A percentile compares a stretch with the other conserved stretches of the same genome.
phyloP scores from a whole-genome alignment of 1,140 invertebrate genomes.

The Cyphomyrmex costatus region DNA sequence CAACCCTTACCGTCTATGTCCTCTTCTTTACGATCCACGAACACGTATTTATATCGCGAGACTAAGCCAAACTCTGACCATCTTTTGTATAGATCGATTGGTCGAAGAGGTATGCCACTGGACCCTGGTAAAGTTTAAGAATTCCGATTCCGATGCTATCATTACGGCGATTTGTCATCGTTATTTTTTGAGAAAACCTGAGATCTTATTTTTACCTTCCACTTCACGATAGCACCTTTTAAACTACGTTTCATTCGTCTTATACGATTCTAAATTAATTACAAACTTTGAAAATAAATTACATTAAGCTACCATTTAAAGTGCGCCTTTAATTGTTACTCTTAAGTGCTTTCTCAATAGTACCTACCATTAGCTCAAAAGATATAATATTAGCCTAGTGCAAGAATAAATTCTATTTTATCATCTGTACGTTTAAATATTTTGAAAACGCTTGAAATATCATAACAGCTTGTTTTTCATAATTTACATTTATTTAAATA shows the following conservation, averaged over 20 bases:
- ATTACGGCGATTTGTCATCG: slow-evolving; percentile 16
- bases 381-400: neutral
- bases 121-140: neutral
- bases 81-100: slow-evolving; percentile 8
- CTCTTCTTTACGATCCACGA: neutral
- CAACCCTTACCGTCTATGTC: slow-evolving; percentile 44
- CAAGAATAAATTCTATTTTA: neutral
- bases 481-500: neutral
- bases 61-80: slow-evolving; percentile 36
- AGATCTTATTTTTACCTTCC: slow-evolving; percentile 15
- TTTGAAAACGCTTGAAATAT: neutral
- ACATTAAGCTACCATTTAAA: neutral
- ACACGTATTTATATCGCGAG: slow-evolving; percentile 44
- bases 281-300: neutral
- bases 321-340: neutral
- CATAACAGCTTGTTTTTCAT: neutral
- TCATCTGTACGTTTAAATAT: no score
- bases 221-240: neutral
- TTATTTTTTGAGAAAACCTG: slow-evolving; percentile 15
- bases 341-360: neutral
- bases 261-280: slow-evolving; percentile 11
- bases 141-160: slow-evolving; percentile 7
- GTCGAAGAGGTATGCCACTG: neutral
- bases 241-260: neutral
- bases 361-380: neutral